Base-by-base conservation (phyloP, 2,888 invertebrate genomes). In the Hyposoter dolosus region DNA sequence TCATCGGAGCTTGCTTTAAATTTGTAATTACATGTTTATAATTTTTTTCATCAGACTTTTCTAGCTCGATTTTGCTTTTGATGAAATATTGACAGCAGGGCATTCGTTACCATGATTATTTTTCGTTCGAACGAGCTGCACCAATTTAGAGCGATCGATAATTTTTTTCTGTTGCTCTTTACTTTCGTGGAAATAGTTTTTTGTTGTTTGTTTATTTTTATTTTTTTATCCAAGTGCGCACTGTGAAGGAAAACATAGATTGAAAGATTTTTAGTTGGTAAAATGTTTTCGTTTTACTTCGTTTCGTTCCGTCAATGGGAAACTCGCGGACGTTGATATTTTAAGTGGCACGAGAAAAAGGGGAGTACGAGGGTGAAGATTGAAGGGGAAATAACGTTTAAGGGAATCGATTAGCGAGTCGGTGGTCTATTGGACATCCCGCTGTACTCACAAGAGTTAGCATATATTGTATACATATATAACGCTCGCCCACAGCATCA, bases 371-470 rank as follows among this genome's bases (percentile, higher is more conserved):
- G 82, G 87, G 79, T 43, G 63, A 65, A 53, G 53, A n/a, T 53
- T 19, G 50, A 45, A 63, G 72, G 32, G 81, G 60, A 28, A 60
- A 77, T 78, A 76, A 71, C 85, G 84, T 85, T 86, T 88, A 84
- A 86, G 81, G 69, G 83, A 81, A 86, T 86, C 86, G 86, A 83
- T 83, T 83, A 86, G 77, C 77, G 82, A 43, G 68, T 86, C 53
- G 47, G 74, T 78, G 72, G 81, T 83, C 81, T 47, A 63, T 63
- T 76, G 50, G 43, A 50, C 47, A 65, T 45, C 35, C 19, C 60
- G 32, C 47, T 60, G 71, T 72, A 66, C 72, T 72, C 81, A 72
- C 81, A 50, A 50, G 65, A 77, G 65, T 69, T 85, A 82, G 75
- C 77, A 76, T 85, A 82, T 88, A 85, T 83, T 77, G 83, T 47